A percentile compares a stretch with the other conserved stretches of the same genome.
Evolutionary conservation across 2,113 vertebrate species (phyloP).

Genomic region (Trogon surrucura): DNA sequence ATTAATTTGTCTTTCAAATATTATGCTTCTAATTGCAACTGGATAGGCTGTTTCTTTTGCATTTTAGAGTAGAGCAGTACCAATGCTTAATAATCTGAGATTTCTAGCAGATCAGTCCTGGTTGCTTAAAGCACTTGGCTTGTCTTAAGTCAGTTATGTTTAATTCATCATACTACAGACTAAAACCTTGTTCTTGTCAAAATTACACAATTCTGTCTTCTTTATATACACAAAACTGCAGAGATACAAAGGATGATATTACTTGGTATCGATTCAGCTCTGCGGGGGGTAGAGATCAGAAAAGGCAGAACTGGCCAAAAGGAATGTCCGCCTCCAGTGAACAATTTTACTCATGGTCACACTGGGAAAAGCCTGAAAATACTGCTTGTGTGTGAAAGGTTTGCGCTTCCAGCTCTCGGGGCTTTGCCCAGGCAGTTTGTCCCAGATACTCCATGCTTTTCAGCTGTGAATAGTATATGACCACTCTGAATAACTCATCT

Average conservation of each 20-base stretch:
- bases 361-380: constrained; percentile 73
- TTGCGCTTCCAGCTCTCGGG: constrained; percentile 48
- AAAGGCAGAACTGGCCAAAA: constrained; percentile 72
- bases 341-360: constrained; percentile 73
- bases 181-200: constrained; percentile 73
- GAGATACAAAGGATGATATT: constrained; percentile 71
- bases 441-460: not conserved
- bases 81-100: constrained; percentile 52
- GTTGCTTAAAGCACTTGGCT: constrained; percentile 63
- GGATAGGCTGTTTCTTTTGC: constrained; percentile 14
- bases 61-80: constrained; percentile 11
- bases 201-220: constrained; percentile 76
- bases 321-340: constrained; percentile 75
- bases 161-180: constrained; percentile 72
- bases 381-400: constrained; percentile 66
- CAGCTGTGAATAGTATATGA: not conserved
- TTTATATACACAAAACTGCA: constrained; percentile 73
- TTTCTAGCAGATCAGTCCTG: constrained; percentile 44
- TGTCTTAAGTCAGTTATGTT: constrained; percentile 71
- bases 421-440: constrained; percentile 51
- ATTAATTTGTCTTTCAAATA: constrained; percentile 23
- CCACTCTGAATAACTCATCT: not conserved
- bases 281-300: constrained; percentile 74
- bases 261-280: constrained; percentile 73
- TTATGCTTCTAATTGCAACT: constrained; percentile 12